A percentile compares a stretch with the other conserved stretches of the same genome.
These are phyloP conservation scores for Heteronetta atricapilla DNA, from an alignment of 2,113 vertebrate species.

Conservation along the genomic window DNA sequence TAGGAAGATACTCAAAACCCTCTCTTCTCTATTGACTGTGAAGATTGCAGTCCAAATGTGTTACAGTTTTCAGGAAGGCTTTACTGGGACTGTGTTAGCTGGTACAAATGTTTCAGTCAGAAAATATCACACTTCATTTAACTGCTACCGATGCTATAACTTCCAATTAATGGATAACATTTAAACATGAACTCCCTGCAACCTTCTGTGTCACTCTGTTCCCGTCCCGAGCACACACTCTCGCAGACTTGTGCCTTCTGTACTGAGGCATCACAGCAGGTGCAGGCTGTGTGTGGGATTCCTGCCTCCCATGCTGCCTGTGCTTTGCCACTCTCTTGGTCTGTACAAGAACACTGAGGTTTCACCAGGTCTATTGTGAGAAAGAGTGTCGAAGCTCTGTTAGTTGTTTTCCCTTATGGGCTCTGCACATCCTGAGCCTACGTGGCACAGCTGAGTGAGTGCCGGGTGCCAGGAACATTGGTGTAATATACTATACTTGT, in stretches of 20 bases:
- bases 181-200: neutral
- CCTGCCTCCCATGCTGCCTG: neutral
- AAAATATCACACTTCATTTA: neutral
- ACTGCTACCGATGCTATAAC: neutral
- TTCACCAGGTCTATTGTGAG: neutral
- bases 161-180: neutral
- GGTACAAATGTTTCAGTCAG: neutral
- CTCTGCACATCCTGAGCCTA: neutral
- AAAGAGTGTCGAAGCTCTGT: neutral
- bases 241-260: neutral
- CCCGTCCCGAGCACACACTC: neutral
- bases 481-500: neutral
- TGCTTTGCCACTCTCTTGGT: neutral
- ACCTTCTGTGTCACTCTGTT: neutral
- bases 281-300: neutral
- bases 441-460: rapidly evolving
- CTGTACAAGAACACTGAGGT: neutral
- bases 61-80: neutral
- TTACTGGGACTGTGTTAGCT: neutral
- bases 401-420: neutral
- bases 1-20: neutral
- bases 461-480: neutral
- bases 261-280: neutral
- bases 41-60: neutral
- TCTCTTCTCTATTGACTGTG: neutral